Evolutionary conservation across 2,113 vertebrate genomes (phyloP).

Genomic region (Amia ocellicauda): DNA sequence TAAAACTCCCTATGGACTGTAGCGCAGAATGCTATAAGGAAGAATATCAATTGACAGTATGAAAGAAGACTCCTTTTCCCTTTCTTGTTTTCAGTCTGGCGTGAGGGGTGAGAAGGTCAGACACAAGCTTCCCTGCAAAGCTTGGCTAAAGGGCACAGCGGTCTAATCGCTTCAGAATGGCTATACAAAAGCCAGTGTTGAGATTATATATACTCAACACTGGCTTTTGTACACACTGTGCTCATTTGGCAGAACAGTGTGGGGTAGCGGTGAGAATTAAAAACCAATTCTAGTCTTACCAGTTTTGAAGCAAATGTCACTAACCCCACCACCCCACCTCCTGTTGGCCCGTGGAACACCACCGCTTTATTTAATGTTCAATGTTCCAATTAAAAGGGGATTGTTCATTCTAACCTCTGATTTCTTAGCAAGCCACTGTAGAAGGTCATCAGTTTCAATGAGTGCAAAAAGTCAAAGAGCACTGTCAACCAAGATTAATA

Average conservation of each 20-base stretch:
- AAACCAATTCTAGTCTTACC: background rate
- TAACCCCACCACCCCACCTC: no score
- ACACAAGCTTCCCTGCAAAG: background rate
- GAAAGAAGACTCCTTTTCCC: background rate
- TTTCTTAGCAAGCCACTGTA: no score
- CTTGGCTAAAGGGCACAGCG: background rate
- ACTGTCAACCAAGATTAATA: no score
- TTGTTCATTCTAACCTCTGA: no score
- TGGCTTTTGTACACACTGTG: background rate
- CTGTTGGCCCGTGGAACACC: no score
- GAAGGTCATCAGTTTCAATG: no score
- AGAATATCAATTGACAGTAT: background rate
- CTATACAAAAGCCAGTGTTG: background rate
- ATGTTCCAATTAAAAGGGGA: no score
- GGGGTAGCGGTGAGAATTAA: background rate
- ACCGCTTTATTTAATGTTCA: no score
- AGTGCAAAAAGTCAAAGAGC: no score
- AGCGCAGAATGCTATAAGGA: background rate
- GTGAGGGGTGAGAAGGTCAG: background rate
- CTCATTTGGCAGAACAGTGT: background rate
- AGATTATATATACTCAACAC: background rate
- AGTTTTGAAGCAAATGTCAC: background rate
- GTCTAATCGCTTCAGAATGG: background rate
- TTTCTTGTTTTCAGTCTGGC: background rate
- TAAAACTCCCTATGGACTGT: no score